Percentiles rank a stretch among this genome's conserved stretches.
Conservation (phyloP, 2,113 vertebrate species). For the Lamprotornis superbus region DNA sequence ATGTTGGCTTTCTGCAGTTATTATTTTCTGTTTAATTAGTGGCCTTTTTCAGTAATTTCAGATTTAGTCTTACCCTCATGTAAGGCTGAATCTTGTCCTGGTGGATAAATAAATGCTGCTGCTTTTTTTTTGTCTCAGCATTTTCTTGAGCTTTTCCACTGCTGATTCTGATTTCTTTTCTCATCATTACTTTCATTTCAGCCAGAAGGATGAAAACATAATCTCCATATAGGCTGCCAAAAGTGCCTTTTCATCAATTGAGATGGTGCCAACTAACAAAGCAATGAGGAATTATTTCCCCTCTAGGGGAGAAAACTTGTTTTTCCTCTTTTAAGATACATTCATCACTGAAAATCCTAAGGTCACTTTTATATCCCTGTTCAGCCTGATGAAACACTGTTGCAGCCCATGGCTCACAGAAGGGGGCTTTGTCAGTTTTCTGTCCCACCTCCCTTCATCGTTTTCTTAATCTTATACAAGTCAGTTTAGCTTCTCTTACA, state of each 20-base stretch:
- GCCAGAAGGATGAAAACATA: background rate
- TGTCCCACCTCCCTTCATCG: accelerated
- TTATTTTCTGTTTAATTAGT: background rate
- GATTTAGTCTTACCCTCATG: background rate
- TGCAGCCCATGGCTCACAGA: background rate
- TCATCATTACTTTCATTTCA: slow-evolving; percentile 5
- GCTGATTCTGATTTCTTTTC: background rate
- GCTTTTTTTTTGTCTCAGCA: background rate
- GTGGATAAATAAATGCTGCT: background rate
- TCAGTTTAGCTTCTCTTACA: background rate
- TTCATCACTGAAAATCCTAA: background rate
- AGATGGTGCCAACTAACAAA: background rate
- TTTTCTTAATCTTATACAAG: background rate
- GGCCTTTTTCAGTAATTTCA: background rate
- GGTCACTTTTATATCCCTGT: background rate
- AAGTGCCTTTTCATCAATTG: background rate
- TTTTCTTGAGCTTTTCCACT: background rate
- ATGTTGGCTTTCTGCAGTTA: background rate
- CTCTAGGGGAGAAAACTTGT: background rate
- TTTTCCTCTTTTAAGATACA: background rate
- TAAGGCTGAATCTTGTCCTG: background rate
- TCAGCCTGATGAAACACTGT: background rate
- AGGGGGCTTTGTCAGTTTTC: background rate
- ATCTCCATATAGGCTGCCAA: background rate
- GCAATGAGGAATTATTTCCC: background rate